These are phyloP conservation scores for Venustaconcha ellipsiformis DNA, from an alignment of 1,140 invertebrate genomes.

Conservation along the genomic window DNA sequence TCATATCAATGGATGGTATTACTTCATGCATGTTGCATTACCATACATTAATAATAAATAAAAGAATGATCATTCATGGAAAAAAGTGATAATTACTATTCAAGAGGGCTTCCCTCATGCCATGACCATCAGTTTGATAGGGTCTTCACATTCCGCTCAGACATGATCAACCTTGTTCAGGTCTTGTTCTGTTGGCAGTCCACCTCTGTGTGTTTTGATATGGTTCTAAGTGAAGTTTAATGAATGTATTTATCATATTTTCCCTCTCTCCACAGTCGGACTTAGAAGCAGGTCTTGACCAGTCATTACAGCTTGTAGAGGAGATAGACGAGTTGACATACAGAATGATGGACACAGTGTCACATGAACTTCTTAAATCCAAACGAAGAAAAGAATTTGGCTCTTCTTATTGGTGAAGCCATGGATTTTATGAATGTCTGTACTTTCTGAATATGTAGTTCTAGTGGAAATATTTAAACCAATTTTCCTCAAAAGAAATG, in stretches of 20 bases:
- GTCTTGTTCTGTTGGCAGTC: background rate
- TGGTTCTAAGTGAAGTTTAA: background rate
- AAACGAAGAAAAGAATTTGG: conserved; percentile 50
- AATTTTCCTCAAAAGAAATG: too few species aligned
- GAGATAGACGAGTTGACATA: conserved; percentile 55
- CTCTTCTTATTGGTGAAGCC: conserved; percentile 47
- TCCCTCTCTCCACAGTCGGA: conserved; percentile 35
- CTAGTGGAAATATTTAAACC: too few species aligned
- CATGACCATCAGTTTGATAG: background rate
- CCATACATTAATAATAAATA: too few species aligned
- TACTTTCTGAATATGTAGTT: too few species aligned
- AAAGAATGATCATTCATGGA: too few species aligned
- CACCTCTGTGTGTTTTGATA: background rate
- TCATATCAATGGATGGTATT: too few species aligned
- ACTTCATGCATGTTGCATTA: too few species aligned
- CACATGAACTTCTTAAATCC: conserved; percentile 39
- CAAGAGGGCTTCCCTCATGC: too few species aligned
- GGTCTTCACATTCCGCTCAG: background rate
- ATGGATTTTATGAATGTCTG: too few species aligned
- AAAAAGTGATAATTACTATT: too few species aligned
- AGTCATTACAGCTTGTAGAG: conserved; percentile 48
- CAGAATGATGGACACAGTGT: conserved; percentile 52
- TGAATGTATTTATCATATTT: conserved; percentile 2
- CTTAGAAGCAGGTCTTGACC: conserved; percentile 47
- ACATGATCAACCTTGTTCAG: background rate